Percentiles rank a stretch among this genome's conserved stretches.
Evolutionary conservation across 2,888 invertebrate species (phyloP).

Genomic region (Plemyria rubiginata): DNA sequence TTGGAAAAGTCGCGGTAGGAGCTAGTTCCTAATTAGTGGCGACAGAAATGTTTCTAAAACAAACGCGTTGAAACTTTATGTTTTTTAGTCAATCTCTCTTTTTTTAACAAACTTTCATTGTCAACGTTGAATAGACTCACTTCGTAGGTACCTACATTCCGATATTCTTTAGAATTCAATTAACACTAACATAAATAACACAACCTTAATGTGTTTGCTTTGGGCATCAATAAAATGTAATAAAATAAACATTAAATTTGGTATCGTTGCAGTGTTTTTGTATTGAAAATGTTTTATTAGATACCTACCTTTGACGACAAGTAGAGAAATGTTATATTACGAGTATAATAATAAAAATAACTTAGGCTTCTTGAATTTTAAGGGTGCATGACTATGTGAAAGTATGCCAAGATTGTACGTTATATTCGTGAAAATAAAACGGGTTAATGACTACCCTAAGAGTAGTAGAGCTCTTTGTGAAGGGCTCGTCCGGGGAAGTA

Average conservation of each 20-base stretch:
- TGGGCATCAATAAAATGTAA: slow-evolving; percentile 40
- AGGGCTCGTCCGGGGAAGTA: no score
- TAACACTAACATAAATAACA: slow-evolving; percentile 44
- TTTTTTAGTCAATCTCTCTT: no score
- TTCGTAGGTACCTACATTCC: neutral
- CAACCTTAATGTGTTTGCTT: slow-evolving; percentile 40
- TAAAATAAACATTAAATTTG: slow-evolving; percentile 39
- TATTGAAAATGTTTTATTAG: slow-evolving; percentile 24
- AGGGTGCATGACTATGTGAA: neutral
- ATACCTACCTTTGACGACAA: slow-evolving; percentile 2
- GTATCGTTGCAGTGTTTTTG: slow-evolving; percentile 22
- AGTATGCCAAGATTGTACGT: neutral
- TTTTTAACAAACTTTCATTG: no score
- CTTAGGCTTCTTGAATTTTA: neutral
- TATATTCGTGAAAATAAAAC: no score
- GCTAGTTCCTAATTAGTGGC: no score
- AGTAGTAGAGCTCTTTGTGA: no score
- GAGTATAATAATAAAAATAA: neutral
- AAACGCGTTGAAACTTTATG: no score
- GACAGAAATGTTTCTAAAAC: no score
- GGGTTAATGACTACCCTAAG: no score
- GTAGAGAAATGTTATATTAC: slow-evolving; percentile 2
- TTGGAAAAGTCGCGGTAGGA: no score
- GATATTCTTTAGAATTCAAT: slow-evolving; percentile 38
- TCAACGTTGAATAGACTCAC: no score